These are phyloP conservation scores for Triplophysa siluroides DNA, from an alignment of 2,113 vertebrate species.

Conservation along the genomic window DNA sequence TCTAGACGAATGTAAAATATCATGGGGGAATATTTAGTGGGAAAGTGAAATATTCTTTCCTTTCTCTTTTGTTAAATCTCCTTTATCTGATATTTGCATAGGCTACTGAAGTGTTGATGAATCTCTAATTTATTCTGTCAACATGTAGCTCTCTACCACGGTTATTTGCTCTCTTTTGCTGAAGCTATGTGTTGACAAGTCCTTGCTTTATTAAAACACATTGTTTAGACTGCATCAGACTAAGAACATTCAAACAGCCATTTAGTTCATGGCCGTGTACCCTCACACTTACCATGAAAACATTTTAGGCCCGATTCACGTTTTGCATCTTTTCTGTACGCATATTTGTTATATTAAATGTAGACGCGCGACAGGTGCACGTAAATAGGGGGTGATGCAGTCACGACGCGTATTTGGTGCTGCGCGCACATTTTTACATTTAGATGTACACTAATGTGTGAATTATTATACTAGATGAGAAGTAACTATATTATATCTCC, in stretches of 20 bases:
- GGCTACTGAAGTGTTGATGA: not conserved
- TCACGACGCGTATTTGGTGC: no score
- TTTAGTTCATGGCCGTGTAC: not conserved
- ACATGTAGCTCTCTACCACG: not conserved
- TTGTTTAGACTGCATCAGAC: not conserved
- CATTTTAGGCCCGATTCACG: not conserved
- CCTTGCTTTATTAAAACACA: not conserved
- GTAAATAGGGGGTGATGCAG: no score
- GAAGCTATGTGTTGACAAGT: not conserved
- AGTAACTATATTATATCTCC: no score
- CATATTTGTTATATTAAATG: not conserved
- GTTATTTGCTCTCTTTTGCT: not conserved
- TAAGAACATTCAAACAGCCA: not conserved
- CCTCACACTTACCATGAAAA: not conserved
- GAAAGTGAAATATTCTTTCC: not conserved
- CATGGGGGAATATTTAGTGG: not conserved
- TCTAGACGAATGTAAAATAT: not conserved
- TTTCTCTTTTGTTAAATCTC: not conserved
- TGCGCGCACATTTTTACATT: no score
- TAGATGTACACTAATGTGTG: no score
- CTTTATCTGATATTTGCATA: not conserved
- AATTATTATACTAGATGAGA: no score
- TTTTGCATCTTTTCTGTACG: not conserved
- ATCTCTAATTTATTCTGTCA: slow-evolving; percentile 3
- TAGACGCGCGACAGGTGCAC: no score